A percentile compares a stretch with the other conserved stretches of the same genome.
Evolutionary conservation across 2,797 vertebrate genomes (phyloP).

Genomic region (Chromobotia macracanthus): DNA sequence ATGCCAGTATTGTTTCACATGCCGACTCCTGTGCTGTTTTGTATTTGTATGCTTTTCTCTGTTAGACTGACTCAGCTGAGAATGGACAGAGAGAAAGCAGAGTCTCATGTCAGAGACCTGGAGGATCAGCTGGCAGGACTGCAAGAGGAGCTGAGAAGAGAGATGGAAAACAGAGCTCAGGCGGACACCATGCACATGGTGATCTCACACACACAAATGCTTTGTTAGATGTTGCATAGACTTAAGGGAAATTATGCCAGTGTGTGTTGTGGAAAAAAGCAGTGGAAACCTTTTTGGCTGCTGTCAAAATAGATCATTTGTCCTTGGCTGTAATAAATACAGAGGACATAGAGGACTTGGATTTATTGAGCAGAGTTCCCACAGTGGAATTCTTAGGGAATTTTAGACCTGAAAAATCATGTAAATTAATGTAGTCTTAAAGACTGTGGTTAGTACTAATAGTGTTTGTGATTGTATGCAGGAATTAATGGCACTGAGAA

Average conservation of each 20-base stretch:
- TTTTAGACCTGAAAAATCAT: no score
- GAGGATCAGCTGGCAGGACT: constrained; percentile 83
- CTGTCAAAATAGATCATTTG: no score
- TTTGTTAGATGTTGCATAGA: constrained; percentile 63
- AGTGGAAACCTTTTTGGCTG: not conserved
- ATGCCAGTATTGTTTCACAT: not conserved
- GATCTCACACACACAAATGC: constrained; percentile 51
- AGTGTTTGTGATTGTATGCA: constrained; percentile 63
- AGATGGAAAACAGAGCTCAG: constrained; percentile 62
- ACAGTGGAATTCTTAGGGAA: no score
- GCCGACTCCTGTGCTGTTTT: no score
- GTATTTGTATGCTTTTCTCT: constrained; percentile 36
- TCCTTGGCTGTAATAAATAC: no score
- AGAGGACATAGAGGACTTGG: no score
- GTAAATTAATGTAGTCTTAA: no score
- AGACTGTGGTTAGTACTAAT: not conserved
- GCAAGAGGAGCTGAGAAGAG: constrained; percentile 81
- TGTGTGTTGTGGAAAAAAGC: no score
- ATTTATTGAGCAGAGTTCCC: no score
- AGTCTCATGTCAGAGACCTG: constrained; percentile 74
- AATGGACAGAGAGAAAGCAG: constrained; percentile 81
- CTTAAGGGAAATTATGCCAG: not conserved
- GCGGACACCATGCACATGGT: constrained; percentile 77
- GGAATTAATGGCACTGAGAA: constrained; percentile 82
- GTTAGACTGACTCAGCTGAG: constrained; percentile 83